Conservation (phyloP, 1,140 invertebrate genomes). For the Leptonema lineaticorne region DNA sequence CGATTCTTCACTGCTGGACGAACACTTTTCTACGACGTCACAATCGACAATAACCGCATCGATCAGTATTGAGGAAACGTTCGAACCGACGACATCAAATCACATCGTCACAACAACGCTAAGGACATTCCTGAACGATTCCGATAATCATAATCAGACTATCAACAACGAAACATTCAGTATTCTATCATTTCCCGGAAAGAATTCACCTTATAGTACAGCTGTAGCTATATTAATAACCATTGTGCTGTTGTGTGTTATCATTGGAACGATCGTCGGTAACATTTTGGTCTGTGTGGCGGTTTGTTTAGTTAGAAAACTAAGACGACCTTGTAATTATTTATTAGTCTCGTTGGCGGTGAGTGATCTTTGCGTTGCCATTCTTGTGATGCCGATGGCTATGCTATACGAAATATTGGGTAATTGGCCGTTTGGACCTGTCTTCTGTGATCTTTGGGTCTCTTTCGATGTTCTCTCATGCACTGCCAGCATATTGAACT, state of each 20-base stretch:
- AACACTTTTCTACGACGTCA: not conserved
- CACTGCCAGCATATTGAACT: slow-evolving; percentile 88
- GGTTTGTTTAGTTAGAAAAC: slow-evolving; percentile 82
- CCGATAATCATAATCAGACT: no score
- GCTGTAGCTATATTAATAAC: slow-evolving; percentile 66
- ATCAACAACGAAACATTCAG: not conserved
- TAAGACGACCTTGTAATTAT: slow-evolving; percentile 83
- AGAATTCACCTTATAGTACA: slow-evolving; percentile 51
- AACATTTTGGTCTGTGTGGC: slow-evolving; percentile 89
- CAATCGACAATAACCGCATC: not conserved
- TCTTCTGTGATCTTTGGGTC: slow-evolving; percentile 85
- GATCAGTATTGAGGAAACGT: not conserved
- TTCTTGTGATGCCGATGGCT: slow-evolving; percentile 84
- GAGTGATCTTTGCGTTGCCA: slow-evolving; percentile 80
- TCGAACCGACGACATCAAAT: not conserved
- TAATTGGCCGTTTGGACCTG: slow-evolving; percentile 79
- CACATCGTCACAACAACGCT: not conserved
- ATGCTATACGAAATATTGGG: slow-evolving; percentile 79
- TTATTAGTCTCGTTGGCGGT: slow-evolving; percentile 89
- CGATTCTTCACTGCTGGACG: not conserved
- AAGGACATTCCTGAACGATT: no score
- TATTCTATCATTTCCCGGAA: slow-evolving; percentile 45
- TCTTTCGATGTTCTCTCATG: slow-evolving; percentile 80
- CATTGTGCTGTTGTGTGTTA: slow-evolving; percentile 71
- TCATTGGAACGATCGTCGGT: slow-evolving; percentile 79